Conservation (phyloP, 2,888 invertebrate genomes). For the Acholoe squamosa region DNA sequence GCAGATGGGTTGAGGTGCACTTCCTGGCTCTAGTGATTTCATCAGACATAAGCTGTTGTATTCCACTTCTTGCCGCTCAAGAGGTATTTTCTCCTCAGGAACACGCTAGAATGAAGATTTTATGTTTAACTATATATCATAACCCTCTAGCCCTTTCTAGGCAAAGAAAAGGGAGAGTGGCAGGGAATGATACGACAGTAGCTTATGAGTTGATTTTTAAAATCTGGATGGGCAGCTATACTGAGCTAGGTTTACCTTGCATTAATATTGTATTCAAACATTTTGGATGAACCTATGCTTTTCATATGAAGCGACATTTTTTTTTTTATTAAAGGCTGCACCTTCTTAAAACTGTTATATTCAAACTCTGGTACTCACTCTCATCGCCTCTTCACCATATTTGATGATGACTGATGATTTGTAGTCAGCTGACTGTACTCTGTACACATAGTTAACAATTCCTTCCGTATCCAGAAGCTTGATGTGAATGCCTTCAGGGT, state of each 20-base stretch:
- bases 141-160: too few relatives aligned
- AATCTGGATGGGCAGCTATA: background rate
- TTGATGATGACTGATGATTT: conserved; percentile 4
- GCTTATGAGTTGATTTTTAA: background rate
- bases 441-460: background rate
- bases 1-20: background rate
- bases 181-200: too few relatives aligned
- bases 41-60: background rate
- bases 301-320: background rate
- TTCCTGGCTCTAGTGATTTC: background rate
- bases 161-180: too few relatives aligned
- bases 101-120: too few relatives aligned
- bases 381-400: background rate
- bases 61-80: background rate
- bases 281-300: background rate
- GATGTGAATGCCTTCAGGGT: background rate
- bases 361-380: background rate
- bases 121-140: too few relatives aligned
- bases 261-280: background rate
- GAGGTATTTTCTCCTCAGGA: background rate
- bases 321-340: background rate
- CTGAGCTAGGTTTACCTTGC: background rate
- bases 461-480: background rate
- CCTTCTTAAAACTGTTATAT: background rate
- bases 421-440: background rate